These are phyloP conservation scores for Erpobdella octoculata DNA, from an alignment of 2,888 invertebrate genomes.

Conservation along the genomic window DNA sequence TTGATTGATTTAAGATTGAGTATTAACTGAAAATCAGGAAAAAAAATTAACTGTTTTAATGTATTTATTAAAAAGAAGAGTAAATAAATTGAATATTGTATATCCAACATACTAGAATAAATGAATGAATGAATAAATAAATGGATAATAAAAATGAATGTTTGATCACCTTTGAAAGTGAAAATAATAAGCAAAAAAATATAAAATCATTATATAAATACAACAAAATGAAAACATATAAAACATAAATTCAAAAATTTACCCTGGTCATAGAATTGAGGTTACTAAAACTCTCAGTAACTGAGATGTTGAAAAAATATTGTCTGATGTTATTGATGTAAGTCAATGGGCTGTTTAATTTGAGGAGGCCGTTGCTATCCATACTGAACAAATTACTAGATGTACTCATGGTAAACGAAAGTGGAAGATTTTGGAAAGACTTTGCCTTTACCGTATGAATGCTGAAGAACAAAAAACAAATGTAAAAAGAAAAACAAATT, in stretches of 20 bases:
- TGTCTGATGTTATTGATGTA: constrained; percentile 29
- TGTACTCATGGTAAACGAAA: constrained; percentile 28
- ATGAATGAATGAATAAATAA: constrained; percentile 11
- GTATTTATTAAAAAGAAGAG: background rate
- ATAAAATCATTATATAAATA: no score
- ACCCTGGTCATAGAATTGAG: constrained; percentile 19
- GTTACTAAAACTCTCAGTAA: constrained; percentile 25
- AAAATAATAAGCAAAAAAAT: no score
- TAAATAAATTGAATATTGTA: no score
- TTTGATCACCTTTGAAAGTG: no score
- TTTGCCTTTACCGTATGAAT: constrained; percentile 32
- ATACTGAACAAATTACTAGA: constrained; percentile 17
- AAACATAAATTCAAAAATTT: background rate
- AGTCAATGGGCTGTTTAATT: background rate
- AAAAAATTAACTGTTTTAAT: background rate
- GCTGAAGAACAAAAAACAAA: constrained; percentile 27
- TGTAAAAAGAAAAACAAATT: no score
- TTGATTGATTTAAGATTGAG: constrained; percentile 25
- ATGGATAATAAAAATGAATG: background rate
- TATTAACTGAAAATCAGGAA: constrained; percentile 23
- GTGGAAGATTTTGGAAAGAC: constrained; percentile 36
- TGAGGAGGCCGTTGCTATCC: constrained; percentile 30
- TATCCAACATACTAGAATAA: no score
- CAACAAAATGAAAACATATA: no score
- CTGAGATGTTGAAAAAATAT: constrained; percentile 32